Base-by-base conservation (phyloP, 2,888 invertebrate genomes). In the Scaeva pyrastri region DNA sequence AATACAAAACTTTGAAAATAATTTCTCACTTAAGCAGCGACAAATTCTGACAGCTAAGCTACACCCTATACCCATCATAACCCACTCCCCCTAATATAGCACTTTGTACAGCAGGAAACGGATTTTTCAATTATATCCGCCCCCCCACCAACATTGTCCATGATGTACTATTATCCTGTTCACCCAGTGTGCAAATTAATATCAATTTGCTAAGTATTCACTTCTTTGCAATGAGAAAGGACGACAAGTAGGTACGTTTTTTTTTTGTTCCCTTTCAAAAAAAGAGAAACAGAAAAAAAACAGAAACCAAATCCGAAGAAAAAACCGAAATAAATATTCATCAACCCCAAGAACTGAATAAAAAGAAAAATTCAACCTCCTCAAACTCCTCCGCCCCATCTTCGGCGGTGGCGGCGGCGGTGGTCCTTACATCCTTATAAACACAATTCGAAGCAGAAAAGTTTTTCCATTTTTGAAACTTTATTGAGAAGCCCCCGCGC, bases 201-300 rank as follows among this genome's bases (percentile, higher is more conserved):
- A 91, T 90, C 91, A 91, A 91, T 91, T 91, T 91, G 90, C 89
- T 89, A 89, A 89, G 82, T 74, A 86, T 82, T 82, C 77, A 64
- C 77, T 71, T 74, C 78, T 77, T 48, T 36, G 45, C 79, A 68
- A 74, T 74, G 82, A 78, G 58, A 43, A 73, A 82, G 77, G 73
- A 77, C 79, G 71, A 62, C 50, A 66, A 72, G 55, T 36, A 55
- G 23, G 16, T 16, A 56, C n/a, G n/a, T 39, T 55, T 48, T 58
- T n/a, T 26, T 21, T 48, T 48, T 11, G 11, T 26, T 52, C 5
- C 56, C 16, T 14, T 26, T 39, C n/a, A 60, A 39, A 21, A 73
- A 21, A 56, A 36, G 41, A 21, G 41, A 55, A 64, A 41, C 21
- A 12, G 6, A 48, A 76, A 48, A 48, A 41, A 21, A 43, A 16